Percentiles rank a stretch among this genome's conserved stretches.
phyloP scores from a whole-genome alignment of 2,797 vertebrate genomes.

The Alauda arvensis region DNA sequence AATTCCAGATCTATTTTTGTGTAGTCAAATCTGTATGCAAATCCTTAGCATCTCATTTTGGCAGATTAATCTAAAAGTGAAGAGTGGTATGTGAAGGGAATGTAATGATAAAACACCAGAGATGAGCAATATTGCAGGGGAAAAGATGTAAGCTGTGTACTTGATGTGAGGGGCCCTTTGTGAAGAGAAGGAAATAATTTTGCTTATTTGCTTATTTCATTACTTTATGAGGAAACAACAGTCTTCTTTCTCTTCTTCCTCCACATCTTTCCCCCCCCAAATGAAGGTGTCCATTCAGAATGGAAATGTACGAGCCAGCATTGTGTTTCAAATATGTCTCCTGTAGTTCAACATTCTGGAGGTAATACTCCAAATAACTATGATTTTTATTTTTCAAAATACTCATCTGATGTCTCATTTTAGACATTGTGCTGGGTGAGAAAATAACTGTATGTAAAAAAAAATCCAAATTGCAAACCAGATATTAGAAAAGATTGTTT shows the following conservation, averaged over 20 bases:
- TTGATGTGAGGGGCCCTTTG: constrained; percentile 8
- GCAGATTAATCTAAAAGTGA: constrained; percentile 78
- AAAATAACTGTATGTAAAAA: constrained; percentile 17
- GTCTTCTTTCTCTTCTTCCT: background rate
- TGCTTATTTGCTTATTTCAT: constrained; percentile 50
- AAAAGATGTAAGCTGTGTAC: constrained; percentile 34
- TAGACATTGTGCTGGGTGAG: background rate
- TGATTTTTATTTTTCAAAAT: constrained; percentile 39
- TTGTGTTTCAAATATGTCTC: background rate
- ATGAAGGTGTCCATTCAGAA: constrained; percentile 4
- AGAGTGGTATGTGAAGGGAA: constrained; percentile 73
- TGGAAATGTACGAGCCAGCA: background rate
- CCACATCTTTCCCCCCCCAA: background rate
- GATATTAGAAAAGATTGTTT: background rate
- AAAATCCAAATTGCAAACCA: constrained; percentile 31
- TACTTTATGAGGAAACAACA: constrained; percentile 15
- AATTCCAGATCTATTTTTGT: constrained; percentile 85
- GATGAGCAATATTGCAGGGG: constrained; percentile 47
- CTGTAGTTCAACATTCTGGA: constrained; percentile 17
- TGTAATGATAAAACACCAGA: constrained; percentile 68
- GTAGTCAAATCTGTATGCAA: constrained; percentile 87
- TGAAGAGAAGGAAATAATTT: constrained; percentile 41
- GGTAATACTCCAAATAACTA: constrained; percentile 32
- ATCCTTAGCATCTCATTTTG: constrained; percentile 83
- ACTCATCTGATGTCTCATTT: constrained; percentile 27